Conservation (phyloP, 2,888 invertebrate species). For the Cheilosia vulpina region DNA sequence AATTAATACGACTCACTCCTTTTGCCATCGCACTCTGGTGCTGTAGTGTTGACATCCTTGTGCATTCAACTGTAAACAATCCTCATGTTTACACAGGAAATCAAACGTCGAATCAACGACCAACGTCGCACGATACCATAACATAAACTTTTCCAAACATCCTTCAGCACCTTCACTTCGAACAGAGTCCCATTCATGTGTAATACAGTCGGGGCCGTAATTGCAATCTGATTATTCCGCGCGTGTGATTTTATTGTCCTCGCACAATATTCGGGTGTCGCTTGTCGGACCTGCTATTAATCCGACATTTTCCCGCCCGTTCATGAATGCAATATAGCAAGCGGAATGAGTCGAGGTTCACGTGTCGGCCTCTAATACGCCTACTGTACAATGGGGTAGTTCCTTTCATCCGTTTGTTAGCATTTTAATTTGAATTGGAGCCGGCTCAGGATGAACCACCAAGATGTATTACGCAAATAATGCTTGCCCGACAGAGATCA, state of each 20-base stretch:
- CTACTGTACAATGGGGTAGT: slow-evolving; percentile 23
- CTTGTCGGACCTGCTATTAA: slow-evolving; percentile 68
- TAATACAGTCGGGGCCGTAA: slow-evolving; percentile 33
- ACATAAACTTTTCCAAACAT: slow-evolving; percentile 50
- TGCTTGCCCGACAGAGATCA: slow-evolving; percentile 33
- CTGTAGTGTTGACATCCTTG: slow-evolving; percentile 65
- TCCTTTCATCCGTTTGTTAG: slow-evolving; percentile 69
- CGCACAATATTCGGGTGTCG: slow-evolving; percentile 65
- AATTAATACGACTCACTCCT: slow-evolving; percentile 68
- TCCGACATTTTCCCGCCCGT: slow-evolving; percentile 52
- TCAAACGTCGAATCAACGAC: slow-evolving; percentile 60
- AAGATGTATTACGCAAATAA: background rate
- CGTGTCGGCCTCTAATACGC: slow-evolving; percentile 61
- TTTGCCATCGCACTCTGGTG: slow-evolving; percentile 2
- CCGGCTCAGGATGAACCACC: slow-evolving; percentile 2
- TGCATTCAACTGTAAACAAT: slow-evolving; percentile 69
- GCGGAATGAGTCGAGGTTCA: slow-evolving; percentile 57
- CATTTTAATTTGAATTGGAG: slow-evolving; percentile 65
- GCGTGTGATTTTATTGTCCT: slow-evolving; percentile 72
- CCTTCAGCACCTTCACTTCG: slow-evolving; percentile 57
- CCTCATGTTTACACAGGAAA: slow-evolving; percentile 70
- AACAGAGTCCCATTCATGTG: slow-evolving; percentile 31
- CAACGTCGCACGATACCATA: slow-evolving; percentile 21
- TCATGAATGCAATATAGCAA: slow-evolving; percentile 54
- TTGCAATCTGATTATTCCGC: slow-evolving; percentile 76